Evolutionary conservation across 35 echinoderm and acorn worm genomes (phyloP).

Genomic region (Ophioderma brevispina): DNA sequence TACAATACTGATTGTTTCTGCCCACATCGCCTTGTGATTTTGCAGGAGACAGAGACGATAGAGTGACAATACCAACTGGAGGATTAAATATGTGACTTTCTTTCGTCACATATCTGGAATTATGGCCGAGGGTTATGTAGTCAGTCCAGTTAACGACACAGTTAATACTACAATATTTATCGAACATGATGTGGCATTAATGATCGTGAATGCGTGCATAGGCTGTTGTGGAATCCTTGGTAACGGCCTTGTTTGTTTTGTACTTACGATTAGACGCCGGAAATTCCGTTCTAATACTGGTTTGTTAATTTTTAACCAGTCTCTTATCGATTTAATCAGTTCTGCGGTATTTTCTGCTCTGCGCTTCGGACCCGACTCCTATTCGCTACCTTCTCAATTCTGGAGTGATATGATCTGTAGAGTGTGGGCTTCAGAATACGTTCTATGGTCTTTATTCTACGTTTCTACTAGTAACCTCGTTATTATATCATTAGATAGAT

Average conservation of each 20-base stretch:
- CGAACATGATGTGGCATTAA: conserved; percentile 14
- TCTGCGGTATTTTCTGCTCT: conserved; percentile 69
- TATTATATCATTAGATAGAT: conserved; percentile 75
- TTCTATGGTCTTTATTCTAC: conserved; percentile 82
- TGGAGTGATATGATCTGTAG: conserved; percentile 66
- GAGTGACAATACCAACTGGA: not conserved
- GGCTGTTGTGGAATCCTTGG: conserved; percentile 69
- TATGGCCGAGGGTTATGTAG: not conserved
- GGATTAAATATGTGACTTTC: not conserved
- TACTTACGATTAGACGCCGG: conserved; percentile 62
- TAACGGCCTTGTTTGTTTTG: conserved; percentile 73
- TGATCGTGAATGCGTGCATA: conserved; percentile 65
- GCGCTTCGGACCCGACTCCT: conserved; percentile 34
- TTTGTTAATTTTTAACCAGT: conserved; percentile 86
- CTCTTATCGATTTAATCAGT: conserved; percentile 77
- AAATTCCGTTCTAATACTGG: conserved; percentile 79
- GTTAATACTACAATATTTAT: not conserved
- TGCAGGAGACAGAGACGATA: not conserved
- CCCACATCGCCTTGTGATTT: not conserved
- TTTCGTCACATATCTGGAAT: not conserved
- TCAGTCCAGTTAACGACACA: not conserved
- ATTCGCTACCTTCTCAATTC: not conserved
- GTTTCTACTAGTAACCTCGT: conserved; percentile 89
- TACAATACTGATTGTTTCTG: not conserved
- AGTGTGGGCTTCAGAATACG: conserved; percentile 81